Conservation (phyloP, 2,113 vertebrate species). For the Seriola quinqueradiata region DNA sequence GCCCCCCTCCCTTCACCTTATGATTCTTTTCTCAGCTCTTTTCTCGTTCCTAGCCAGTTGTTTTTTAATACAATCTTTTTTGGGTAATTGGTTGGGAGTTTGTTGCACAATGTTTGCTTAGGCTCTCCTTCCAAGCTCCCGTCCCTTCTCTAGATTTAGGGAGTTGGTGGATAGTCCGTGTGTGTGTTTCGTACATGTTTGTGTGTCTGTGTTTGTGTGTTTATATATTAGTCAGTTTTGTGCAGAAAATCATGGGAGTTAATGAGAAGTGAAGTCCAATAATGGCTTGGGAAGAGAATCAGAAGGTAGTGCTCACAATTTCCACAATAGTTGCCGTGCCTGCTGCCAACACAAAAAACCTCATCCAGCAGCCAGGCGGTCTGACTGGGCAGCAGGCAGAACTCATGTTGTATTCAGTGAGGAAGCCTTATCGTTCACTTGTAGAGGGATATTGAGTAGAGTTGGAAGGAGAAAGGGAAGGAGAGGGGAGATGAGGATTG, state of each 20-base stretch:
- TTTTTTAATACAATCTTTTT: slow-evolving; percentile 39
- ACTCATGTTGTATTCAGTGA: slow-evolving; percentile 29
- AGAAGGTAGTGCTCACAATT: slow-evolving; percentile 37
- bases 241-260: slow-evolving; percentile 42
- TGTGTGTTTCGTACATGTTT: slow-evolving; percentile 20
- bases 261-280: slow-evolving; percentile 67
- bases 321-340: slow-evolving; percentile 11
- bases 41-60: slow-evolving; percentile 32
- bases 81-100: slow-evolving; percentile 46
- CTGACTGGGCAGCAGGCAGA: slow-evolving; percentile 34
- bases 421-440: slow-evolving; percentile 17
- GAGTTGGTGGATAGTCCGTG: slow-evolving; percentile 20
- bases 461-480: background rate
- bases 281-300: slow-evolving; percentile 69
- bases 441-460: background rate
- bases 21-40: slow-evolving; percentile 19
- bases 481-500: background rate
- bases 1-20: background rate
- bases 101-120: slow-evolving; percentile 39
- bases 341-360: slow-evolving; percentile 32
- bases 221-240: slow-evolving; percentile 43
- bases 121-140: slow-evolving; percentile 43
- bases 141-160: slow-evolving; percentile 28
- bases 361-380: slow-evolving; percentile 29
- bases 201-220: background rate